A percentile compares a stretch with the other conserved stretches of the same genome.
Evolutionary conservation across 2,888 invertebrate genomes (phyloP).

Genomic region (Brassicogethes aeneus): DNA sequence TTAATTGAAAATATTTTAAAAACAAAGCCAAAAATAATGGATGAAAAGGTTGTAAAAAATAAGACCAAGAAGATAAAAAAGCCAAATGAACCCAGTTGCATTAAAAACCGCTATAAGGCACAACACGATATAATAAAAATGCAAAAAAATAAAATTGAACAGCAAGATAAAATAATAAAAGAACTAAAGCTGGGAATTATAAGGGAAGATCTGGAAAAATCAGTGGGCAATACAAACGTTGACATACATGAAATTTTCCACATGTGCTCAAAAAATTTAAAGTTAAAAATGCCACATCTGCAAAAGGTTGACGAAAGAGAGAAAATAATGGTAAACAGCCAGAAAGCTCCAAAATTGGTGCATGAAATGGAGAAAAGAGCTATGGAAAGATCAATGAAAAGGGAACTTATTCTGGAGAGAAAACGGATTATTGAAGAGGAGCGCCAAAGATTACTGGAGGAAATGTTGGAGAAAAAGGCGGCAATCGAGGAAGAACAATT

Average conservation of each 20-base stretch:
- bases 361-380: slow-evolving; percentile 67
- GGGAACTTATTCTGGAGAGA: slow-evolving; percentile 42
- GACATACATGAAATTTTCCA: slow-evolving; percentile 44
- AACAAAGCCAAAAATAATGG: slow-evolving; percentile 14
- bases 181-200: slow-evolving; percentile 63
- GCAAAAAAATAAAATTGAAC: slow-evolving; percentile 60
- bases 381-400: slow-evolving; percentile 48
- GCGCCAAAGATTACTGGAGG: slow-evolving; percentile 50
- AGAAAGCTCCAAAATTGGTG: slow-evolving; percentile 59
- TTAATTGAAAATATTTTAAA: slow-evolving; percentile 26
- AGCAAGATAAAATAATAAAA: slow-evolving; percentile 64
- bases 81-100: no score
- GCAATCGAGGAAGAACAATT: slow-evolving; percentile 52
- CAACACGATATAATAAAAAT: slow-evolving; percentile 66
- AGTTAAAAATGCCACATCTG: slow-evolving; percentile 44
- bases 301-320: slow-evolving; percentile 38
- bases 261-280: slow-evolving; percentile 32
- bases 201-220: slow-evolving; percentile 53
- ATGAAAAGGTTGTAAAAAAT: slow-evolving; percentile 4
- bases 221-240: slow-evolving; percentile 48
- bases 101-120: slow-evolving; percentile 47
- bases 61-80: no score
- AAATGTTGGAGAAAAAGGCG: slow-evolving; percentile 48
- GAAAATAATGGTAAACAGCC: slow-evolving; percentile 39
- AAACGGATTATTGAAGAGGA: slow-evolving; percentile 44